Evolutionary conservation across 1,140 invertebrate genomes (phyloP).

Genomic region (Macrosteles quadrilineatus): DNA sequence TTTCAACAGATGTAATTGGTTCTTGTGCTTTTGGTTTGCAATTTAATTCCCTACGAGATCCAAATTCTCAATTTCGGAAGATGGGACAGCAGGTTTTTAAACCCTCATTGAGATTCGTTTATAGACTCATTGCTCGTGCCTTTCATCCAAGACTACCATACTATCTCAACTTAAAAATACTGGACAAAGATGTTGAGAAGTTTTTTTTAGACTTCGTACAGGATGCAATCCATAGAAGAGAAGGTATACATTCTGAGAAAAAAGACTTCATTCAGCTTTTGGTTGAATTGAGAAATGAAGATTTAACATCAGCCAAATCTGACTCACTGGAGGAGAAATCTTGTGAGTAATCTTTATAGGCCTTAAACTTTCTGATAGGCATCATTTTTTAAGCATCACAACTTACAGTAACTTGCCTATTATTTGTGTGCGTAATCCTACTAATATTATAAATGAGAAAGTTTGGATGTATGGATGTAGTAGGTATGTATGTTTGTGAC

Average conservation of each 20-base stretch:
- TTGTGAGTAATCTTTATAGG: too few relatives aligned
- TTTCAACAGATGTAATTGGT: constrained; percentile 59
- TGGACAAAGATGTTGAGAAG: constrained; percentile 41
- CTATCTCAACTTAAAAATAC: constrained; percentile 31
- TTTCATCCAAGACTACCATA: constrained; percentile 34
- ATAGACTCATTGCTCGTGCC: constrained; percentile 28
- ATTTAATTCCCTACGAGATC: constrained; percentile 54
- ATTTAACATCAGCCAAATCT: not conserved
- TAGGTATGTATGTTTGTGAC: too few relatives aligned
- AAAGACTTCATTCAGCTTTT: constrained; percentile 51
- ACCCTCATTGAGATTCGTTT: constrained; percentile 43
- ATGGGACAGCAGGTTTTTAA: constrained; percentile 51
- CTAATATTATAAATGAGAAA: too few relatives aligned
- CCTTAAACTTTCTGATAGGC: too few relatives aligned
- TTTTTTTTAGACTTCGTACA: constrained; percentile 55
- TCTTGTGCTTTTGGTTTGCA: constrained; percentile 59
- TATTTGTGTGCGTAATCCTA: too few relatives aligned
- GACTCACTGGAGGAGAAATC: not conserved
- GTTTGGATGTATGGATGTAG: too few relatives aligned
- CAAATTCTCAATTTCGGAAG: constrained; percentile 53
- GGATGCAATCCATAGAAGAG: constrained; percentile 50
- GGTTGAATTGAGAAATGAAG: constrained; percentile 38
- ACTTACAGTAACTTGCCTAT: too few relatives aligned
- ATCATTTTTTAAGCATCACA: too few relatives aligned
- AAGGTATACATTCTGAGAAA: constrained; percentile 49